Evolutionary conservation across 92 coral and sea anemone genomes (phyloP).

Genomic region (Parazoanthus swiftii): DNA sequence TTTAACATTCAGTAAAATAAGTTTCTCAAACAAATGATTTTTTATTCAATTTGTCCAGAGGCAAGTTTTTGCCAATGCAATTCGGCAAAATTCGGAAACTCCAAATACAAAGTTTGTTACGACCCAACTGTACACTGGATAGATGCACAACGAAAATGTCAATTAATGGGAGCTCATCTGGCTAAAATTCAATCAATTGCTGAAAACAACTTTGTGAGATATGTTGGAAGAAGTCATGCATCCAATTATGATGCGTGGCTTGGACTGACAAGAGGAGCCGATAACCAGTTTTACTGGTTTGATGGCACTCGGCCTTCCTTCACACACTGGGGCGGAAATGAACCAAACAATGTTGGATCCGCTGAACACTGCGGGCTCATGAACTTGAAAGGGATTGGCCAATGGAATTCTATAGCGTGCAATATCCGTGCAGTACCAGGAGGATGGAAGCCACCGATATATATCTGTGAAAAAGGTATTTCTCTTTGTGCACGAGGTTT

Average conservation of each 20-base stretch:
- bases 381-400: not conserved
- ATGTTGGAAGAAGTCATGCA: not conserved
- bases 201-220: not conserved
- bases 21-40: not conserved
- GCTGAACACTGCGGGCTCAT: not conserved
- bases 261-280: slow-evolving; percentile 1
- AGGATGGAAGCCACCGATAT: not conserved
- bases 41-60: not conserved
- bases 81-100: not conserved
- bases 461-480: slow-evolving; percentile 9
- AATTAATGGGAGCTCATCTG: not conserved
- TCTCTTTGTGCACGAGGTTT: not conserved
- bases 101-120: not conserved
- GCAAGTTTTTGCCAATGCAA: not conserved
- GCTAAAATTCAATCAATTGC: not conserved
- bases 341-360: not conserved
- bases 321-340: not conserved
- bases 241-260: not conserved
- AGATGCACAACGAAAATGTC: not conserved
- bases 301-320: not conserved
- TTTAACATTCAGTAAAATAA: no score
- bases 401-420: not conserved
- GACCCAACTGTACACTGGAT: not conserved
- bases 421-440: not conserved
- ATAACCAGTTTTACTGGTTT: slow-evolving; percentile 8